These are phyloP conservation scores for Leptinotarsa texana DNA, from an alignment of 1,140 invertebrate species.

Conservation along the genomic window DNA sequence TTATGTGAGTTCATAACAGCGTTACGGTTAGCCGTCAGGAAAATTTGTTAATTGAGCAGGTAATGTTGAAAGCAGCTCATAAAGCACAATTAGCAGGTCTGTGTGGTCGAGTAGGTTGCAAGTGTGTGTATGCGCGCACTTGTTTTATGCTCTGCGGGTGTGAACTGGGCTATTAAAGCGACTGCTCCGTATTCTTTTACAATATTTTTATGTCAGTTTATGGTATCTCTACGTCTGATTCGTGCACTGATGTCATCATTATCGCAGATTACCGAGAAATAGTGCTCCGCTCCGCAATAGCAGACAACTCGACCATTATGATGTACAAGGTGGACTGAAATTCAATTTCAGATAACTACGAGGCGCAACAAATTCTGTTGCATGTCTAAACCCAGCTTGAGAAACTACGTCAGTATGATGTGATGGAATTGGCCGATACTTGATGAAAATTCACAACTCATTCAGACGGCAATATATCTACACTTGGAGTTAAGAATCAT, in stretches of 20 bases:
- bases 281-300: not conserved
- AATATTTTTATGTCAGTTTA: constrained; percentile 27
- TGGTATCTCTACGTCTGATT: constrained; percentile 6
- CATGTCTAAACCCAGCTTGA: no score
- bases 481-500: no score
- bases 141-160: constrained; percentile 35
- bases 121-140: constrained; percentile 20
- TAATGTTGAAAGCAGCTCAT: constrained; percentile 25
- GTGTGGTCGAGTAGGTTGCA: constrained; percentile 33
- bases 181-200: constrained; percentile 20
- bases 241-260: constrained; percentile 21
- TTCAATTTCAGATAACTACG: no score
- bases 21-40: constrained; percentile 17
- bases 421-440: no score
- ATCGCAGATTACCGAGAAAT: constrained; percentile 6
- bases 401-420: no score
- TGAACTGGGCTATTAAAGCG: constrained; percentile 28
- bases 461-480: no score
- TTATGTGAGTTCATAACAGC: not conserved
- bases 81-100: constrained; percentile 39
- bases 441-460: no score
- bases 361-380: no score
- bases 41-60: constrained; percentile 38
- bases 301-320: no score
- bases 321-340: no score